phyloP scores from a whole-genome alignment of 2,888 invertebrate genomes.

The Eremobia ochroleuca region DNA sequence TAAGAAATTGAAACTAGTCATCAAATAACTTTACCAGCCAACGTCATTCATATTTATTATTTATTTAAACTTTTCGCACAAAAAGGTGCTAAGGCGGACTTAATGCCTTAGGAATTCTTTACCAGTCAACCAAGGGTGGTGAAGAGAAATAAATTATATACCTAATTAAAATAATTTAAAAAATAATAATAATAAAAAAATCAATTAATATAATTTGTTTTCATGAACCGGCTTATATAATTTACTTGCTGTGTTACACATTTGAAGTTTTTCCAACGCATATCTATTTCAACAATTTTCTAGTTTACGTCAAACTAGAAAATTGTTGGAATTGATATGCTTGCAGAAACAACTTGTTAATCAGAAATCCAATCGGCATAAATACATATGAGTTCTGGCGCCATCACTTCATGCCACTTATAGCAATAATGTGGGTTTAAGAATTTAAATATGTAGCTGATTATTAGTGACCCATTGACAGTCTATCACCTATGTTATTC shows the following conservation, averaged over 20 bases:
- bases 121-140: too few relatives aligned
- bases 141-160: too few relatives aligned
- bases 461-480: slow-evolving; percentile 59
- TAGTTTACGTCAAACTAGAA: too few relatives aligned
- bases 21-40: slow-evolving; percentile 44
- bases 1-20: slow-evolving; percentile 67
- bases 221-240: slow-evolving; percentile 22
- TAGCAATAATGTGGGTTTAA: slow-evolving; percentile 53
- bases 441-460: slow-evolving; percentile 51
- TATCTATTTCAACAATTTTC: slow-evolving; percentile 16
- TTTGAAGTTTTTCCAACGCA: slow-evolving; percentile 21
- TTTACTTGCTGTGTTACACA: slow-evolving; percentile 1
- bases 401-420: slow-evolving; percentile 51
- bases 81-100: too few relatives aligned
- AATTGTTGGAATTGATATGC: too few relatives aligned
- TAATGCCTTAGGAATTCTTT: too few relatives aligned
- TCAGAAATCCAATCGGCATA: slow-evolving; percentile 53
- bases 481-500: slow-evolving; percentile 42
- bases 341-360: slow-evolving; percentile 48
- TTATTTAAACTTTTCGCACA: too few relatives aligned
- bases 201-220: slow-evolving; percentile 42
- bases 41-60: slow-evolving; percentile 30
- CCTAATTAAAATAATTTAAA: too few relatives aligned
- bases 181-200: too few relatives aligned
- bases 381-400: slow-evolving; percentile 55